Percentiles rank a stretch among this genome's conserved stretches.
phyloP scores from a whole-genome alignment of 2,888 invertebrate species.

The Cryptosula pallasiana region DNA sequence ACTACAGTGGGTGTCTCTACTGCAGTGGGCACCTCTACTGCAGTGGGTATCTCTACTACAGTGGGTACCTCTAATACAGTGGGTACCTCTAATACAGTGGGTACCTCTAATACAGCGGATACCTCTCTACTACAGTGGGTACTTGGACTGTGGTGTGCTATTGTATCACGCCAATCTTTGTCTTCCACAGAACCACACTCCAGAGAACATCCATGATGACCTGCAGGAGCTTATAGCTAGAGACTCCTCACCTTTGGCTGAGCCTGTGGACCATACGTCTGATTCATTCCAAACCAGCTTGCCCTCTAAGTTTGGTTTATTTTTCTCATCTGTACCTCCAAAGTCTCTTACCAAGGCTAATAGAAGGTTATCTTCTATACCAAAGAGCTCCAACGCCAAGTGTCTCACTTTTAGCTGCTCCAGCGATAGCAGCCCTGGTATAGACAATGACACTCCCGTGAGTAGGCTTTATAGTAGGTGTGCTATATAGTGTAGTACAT shows the following conservation, averaged over 20 bases:
- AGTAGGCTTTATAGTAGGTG: no score
- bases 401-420: not conserved
- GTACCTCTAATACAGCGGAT: no score
- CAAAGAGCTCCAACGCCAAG: constrained; percentile 18
- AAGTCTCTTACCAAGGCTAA: not conserved
- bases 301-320: not conserved
- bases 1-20: no score
- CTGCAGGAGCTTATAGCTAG: constrained; percentile 15
- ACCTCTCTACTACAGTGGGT: no score
- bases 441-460: constrained; percentile 19
- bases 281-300: not conserved
- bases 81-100: no score
- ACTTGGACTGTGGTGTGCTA: no score
- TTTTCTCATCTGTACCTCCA: not conserved
- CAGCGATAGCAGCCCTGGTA: not conserved
- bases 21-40: no score
- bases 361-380: not conserved
- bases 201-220: constrained; percentile 22
- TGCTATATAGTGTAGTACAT: no score
- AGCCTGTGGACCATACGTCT: not conserved
- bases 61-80: no score
- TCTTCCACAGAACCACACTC: constrained; percentile 23
- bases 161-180: no score
- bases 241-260: constrained; percentile 10
- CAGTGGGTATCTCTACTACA: no score